These are phyloP conservation scores for Andrena cerasifolii DNA, from an alignment of 1,140 invertebrate genomes.

Conservation along the genomic window DNA sequence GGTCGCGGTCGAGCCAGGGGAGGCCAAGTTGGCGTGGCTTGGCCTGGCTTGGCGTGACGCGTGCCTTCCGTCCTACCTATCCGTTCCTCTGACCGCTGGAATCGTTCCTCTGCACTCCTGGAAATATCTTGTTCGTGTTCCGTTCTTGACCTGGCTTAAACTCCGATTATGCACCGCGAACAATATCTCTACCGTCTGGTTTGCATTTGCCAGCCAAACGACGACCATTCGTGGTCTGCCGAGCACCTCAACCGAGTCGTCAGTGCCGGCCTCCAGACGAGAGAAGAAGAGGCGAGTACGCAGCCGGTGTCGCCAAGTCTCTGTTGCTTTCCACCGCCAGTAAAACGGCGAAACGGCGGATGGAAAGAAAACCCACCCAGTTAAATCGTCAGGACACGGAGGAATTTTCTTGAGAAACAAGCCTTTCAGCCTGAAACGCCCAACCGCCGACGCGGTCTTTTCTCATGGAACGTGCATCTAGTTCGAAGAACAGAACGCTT, in stretches of 20 bases:
- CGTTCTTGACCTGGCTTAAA: constrained; percentile 70
- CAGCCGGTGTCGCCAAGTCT: too few relatives aligned
- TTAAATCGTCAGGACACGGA: too few relatives aligned
- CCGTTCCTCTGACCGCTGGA: neutral
- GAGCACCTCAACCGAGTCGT: too few relatives aligned
- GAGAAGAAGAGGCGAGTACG: too few relatives aligned
- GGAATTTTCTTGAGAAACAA: too few relatives aligned
- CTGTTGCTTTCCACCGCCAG: too few relatives aligned
- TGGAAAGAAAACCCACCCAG: too few relatives aligned
- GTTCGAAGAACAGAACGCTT: constrained; percentile 64
- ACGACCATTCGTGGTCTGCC: constrained; percentile 73
- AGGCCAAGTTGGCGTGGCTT: neutral
- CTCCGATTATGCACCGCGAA: constrained; percentile 72
- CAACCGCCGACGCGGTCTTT: too few relatives aligned
- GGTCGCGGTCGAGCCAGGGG: constrained; percentile 11
- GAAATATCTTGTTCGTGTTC: constrained; percentile 70
- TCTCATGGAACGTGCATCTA: too few relatives aligned
- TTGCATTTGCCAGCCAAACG: constrained; percentile 74
- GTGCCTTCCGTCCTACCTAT: neutral
- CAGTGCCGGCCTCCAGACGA: too few relatives aligned
- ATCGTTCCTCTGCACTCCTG: constrained; percentile 19
- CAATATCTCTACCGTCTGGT: constrained; percentile 72
- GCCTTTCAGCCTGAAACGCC: too few relatives aligned
- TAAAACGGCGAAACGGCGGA: too few relatives aligned
- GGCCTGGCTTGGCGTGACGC: neutral